phyloP scores from a whole-genome alignment of 2,113 vertebrate species.

The Struthidea cinerea region DNA sequence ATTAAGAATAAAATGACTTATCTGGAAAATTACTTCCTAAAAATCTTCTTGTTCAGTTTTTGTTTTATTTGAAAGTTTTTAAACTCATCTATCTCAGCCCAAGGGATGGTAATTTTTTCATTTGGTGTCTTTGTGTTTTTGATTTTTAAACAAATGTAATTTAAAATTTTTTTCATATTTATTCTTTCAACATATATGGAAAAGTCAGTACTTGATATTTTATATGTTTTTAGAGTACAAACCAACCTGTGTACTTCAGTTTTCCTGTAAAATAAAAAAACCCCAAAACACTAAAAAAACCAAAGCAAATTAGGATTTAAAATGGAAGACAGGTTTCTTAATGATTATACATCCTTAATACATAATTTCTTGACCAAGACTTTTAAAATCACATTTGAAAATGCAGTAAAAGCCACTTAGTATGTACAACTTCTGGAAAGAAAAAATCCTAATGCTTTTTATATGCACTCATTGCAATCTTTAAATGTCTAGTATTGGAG shows the following conservation, averaged over 20 bases:
- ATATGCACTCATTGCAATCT: not conserved
- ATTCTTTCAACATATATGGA: not conserved
- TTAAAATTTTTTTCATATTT: not conserved
- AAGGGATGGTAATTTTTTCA: not conserved
- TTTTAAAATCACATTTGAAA: not conserved
- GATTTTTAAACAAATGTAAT: not conserved
- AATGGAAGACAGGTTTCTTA: not conserved
- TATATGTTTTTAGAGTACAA: not conserved
- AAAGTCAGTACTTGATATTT: not conserved
- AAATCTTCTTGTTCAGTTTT: not conserved
- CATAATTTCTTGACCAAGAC: not conserved
- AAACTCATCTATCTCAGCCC: not conserved
- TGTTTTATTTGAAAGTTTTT: not conserved
- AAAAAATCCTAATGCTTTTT: not conserved
- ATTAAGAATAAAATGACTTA: not conserved
- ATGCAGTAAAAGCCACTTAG: not conserved
- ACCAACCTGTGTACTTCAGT: not conserved
- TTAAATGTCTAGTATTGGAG: not conserved
- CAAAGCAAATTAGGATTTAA: not conserved
- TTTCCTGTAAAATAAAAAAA: not conserved
- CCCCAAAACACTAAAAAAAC: not conserved
- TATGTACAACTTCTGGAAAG: not conserved
- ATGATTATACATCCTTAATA: not conserved
- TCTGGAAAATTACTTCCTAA: not conserved
- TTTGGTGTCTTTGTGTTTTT: not conserved